phyloP scores from a whole-genome alignment of 1,140 invertebrate genomes.

The Drosophila arawakana region DNA sequence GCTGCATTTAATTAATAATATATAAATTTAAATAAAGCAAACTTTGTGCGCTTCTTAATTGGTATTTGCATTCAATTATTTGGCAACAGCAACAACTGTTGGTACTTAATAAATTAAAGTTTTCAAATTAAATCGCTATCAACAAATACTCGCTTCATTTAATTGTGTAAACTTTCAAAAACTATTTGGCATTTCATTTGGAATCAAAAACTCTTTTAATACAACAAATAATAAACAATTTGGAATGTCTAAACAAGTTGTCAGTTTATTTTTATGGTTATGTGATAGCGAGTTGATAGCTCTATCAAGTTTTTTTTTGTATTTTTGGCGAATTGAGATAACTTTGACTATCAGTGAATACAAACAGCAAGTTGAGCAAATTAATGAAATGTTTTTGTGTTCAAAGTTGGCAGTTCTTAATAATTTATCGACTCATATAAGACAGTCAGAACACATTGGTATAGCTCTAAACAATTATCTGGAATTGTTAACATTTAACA shows the following conservation, averaged over 20 bases:
- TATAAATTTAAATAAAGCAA: slow-evolving; percentile 27
- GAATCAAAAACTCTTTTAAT: not conserved
- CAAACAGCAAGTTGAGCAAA: not conserved
- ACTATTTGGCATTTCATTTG: too few relatives aligned
- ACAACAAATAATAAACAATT: not conserved
- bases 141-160: too few relatives aligned
- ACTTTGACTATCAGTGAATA: not conserved
- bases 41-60: slow-evolving; percentile 56
- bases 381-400: not conserved
- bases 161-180: too few relatives aligned
- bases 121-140: not conserved
- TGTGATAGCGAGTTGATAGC: not conserved
- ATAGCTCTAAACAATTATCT: too few relatives aligned
- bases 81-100: slow-evolving; percentile 11
- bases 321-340: not conserved
- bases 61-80: slow-evolving; percentile 73
- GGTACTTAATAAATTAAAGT: slow-evolving; percentile 20
- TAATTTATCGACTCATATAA: too few relatives aligned
- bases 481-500: too few relatives aligned
- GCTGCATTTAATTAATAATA: slow-evolving; percentile 69
- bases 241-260: not conserved
- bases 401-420: slow-evolving; percentile 1
- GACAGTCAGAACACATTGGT: too few relatives aligned
- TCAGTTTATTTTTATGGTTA: not conserved
- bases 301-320: not conserved